Percentiles rank a stretch among this genome's conserved stretches.
Conservation (phyloP, 2,113 vertebrate species). For the Varanus salvator region DNA sequence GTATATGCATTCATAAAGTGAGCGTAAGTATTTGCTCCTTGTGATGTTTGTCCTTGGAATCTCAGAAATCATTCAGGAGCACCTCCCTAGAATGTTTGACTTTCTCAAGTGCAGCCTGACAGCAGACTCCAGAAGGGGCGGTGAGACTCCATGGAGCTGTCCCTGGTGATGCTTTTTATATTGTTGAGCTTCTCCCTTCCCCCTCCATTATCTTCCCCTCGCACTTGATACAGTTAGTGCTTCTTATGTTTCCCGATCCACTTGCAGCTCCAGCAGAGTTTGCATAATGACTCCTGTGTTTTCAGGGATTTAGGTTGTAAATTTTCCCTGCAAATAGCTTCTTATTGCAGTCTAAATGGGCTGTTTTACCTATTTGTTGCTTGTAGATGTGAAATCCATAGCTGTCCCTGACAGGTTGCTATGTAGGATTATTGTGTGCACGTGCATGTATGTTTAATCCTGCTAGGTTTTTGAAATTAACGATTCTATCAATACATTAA, state of each 20-base stretch:
- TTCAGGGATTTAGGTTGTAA: slow-evolving; percentile 28
- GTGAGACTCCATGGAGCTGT: slow-evolving; percentile 58
- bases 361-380: slow-evolving; percentile 1
- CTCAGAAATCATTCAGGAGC: slow-evolving; percentile 57
- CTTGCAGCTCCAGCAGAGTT: slow-evolving; percentile 27
- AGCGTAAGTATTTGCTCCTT: slow-evolving; percentile 33
- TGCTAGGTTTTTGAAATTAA: neutral
- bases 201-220: slow-evolving; percentile 43
- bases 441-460: neutral
- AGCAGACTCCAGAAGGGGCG: slow-evolving; percentile 59
- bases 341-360: neutral
- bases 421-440: neutral
- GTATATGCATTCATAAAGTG: neutral
- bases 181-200: slow-evolving; percentile 54
- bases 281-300: slow-evolving; percentile 15
- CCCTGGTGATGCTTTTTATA: slow-evolving; percentile 68
- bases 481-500: neutral
- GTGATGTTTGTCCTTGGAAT: slow-evolving; percentile 63
- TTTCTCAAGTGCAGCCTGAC: slow-evolving; percentile 38
- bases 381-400: neutral
- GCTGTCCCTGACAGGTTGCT: neutral
- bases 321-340: slow-evolving; percentile 18
- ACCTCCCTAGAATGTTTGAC: slow-evolving; percentile 49
- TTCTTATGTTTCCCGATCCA: slow-evolving; percentile 19
- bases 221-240: slow-evolving; percentile 45